Conservation (phyloP, 2,113 vertebrate species). For the Entomyzon cyanotis region DNA sequence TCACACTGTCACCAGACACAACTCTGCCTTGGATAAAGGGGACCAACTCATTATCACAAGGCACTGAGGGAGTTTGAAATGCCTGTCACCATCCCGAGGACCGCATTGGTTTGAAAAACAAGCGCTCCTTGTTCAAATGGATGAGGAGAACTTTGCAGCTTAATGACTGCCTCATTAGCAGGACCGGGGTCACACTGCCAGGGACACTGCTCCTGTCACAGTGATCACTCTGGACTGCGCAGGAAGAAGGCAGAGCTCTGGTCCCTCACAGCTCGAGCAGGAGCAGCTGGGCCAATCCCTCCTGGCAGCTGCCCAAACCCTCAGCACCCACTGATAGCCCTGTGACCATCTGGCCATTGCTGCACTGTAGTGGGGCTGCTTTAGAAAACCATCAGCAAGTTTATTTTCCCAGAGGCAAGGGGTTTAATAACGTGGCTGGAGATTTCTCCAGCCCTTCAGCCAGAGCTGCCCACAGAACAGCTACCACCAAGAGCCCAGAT, state of each 20-base stretch:
- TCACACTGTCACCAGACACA: neutral
- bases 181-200: neutral
- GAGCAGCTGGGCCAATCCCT: neutral
- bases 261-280: neutral
- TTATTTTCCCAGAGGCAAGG: neutral
- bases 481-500: neutral
- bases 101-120: neutral
- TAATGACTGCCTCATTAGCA: conserved; percentile 18
- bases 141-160: neutral
- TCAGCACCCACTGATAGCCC: neutral
- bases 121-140: neutral
- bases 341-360: neutral
- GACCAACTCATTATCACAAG: neutral
- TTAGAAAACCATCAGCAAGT: neutral
- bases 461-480: neutral
- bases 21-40: neutral
- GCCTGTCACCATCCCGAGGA: neutral
- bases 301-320: neutral
- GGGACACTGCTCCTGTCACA: neutral
- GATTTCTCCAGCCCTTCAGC: neutral
- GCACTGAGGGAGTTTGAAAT: neutral
- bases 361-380: neutral
- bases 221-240: neutral
- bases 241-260: neutral
- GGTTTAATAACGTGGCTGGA: neutral